Conservation (phyloP, 2,888 invertebrate genomes). For the Polia nebulosa region DNA sequence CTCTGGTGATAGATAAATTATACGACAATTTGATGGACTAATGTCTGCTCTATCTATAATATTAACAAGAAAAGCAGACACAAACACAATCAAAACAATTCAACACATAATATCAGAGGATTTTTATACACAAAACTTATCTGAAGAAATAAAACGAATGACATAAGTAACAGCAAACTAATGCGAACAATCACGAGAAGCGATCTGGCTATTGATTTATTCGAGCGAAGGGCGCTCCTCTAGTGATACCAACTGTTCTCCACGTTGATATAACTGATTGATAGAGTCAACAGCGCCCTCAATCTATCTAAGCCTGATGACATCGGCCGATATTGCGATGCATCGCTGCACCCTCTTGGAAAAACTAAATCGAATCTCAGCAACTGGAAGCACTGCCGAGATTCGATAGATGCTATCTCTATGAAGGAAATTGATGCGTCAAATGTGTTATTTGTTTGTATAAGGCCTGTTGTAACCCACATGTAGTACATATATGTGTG, state of each 20-base stretch:
- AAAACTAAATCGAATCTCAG: slow-evolving; percentile 81
- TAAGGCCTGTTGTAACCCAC: slow-evolving; percentile 24
- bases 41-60: background rate
- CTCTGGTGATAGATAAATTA: slow-evolving; percentile 29
- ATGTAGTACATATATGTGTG: slow-evolving; percentile 18
- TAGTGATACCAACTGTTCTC: slow-evolving; percentile 58
- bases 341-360: slow-evolving; percentile 78
- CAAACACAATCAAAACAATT: background rate
- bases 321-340: slow-evolving; percentile 72
- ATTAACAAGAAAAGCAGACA: background rate
- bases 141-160: slow-evolving; percentile 35
- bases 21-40: background rate
- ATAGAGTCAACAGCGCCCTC: slow-evolving; percentile 72
- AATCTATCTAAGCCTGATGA: slow-evolving; percentile 75
- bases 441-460: slow-evolving; percentile 45
- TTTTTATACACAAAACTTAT: slow-evolving; percentile 35
- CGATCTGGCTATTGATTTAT: slow-evolving; percentile 65
- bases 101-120: background rate
- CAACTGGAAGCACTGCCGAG: slow-evolving; percentile 46
- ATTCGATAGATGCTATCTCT: slow-evolving; percentile 46
- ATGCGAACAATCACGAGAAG: slow-evolving; percentile 58
- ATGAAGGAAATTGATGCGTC: slow-evolving; percentile 49
- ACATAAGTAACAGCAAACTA: slow-evolving; percentile 55
- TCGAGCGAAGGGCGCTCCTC: slow-evolving; percentile 47
- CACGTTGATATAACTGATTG: slow-evolving; percentile 69